phyloP scores from a whole-genome alignment of 2,888 invertebrate genomes.

The Deladenus siricidicola region DNA sequence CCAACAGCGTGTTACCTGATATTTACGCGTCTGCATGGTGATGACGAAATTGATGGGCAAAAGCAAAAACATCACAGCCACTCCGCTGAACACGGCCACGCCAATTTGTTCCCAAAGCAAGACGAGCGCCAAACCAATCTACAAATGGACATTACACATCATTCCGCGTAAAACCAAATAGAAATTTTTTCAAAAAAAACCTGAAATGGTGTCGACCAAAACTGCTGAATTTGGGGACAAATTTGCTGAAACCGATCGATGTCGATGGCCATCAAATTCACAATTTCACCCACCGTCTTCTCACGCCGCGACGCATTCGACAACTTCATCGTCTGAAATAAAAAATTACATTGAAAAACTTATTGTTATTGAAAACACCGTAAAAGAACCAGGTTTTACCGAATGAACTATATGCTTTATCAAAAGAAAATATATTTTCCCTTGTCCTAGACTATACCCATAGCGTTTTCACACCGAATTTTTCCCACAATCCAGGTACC shows the following conservation, averaged over 20 bases:
- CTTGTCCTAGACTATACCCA: background rate
- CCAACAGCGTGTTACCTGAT: constrained; percentile 31
- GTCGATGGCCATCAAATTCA: constrained; percentile 60
- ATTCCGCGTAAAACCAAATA: background rate
- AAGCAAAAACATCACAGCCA: constrained; percentile 84
- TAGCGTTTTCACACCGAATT: background rate
- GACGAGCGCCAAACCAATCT: constrained; percentile 46
- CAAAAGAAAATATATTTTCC: background rate
- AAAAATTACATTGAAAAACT: background rate
- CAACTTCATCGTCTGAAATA: constrained; percentile 54
- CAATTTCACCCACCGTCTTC: constrained; percentile 59
- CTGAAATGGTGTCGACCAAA: constrained; percentile 51
- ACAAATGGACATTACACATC: too few species aligned
- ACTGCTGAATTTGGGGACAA: constrained; percentile 50
- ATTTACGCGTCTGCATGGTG: constrained; percentile 49
- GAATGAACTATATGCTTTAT: background rate
- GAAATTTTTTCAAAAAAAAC: constrained; percentile 10
- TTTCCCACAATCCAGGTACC: background rate
- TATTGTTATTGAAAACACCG: too few species aligned
- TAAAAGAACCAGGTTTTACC: too few species aligned
- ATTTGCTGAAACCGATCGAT: constrained; percentile 56
- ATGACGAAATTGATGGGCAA: constrained; percentile 59
- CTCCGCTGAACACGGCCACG: constrained; percentile 82
- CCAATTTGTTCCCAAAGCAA: constrained; percentile 59
- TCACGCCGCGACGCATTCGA: constrained; percentile 56